These are phyloP conservation scores for Coenobita brevimanus DNA, from an alignment of 1,140 invertebrate species.

Conservation along the genomic window DNA sequence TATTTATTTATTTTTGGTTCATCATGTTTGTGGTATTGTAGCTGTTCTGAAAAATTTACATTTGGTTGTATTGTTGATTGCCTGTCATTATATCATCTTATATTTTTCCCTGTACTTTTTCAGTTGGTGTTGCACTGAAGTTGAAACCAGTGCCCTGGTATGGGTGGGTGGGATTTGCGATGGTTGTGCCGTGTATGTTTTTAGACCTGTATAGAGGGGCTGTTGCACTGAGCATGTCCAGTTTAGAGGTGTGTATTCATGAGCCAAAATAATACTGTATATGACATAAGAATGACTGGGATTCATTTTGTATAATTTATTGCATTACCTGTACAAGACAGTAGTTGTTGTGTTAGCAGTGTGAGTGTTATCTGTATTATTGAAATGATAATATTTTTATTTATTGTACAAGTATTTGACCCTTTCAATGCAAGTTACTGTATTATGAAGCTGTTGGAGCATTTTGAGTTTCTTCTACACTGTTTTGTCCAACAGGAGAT, in stretches of 20 bases:
- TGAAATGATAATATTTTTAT: neutral
- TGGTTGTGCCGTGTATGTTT: slow-evolving; percentile 25
- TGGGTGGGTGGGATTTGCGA: slow-evolving; percentile 31
- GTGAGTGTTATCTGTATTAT: neutral
- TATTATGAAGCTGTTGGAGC: too few relatives aligned
- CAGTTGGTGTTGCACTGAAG: slow-evolving; percentile 46
- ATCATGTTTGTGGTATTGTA: neutral
- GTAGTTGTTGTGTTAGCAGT: neutral
- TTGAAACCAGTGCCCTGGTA: slow-evolving; percentile 45
- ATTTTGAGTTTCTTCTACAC: too few relatives aligned
- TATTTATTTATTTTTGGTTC: neutral
- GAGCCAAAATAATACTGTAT: neutral
- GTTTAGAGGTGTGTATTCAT: slow-evolving; percentile 37
- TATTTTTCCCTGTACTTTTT: neutral
- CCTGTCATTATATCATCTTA: neutral
- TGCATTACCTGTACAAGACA: neutral
- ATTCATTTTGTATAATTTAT: neutral
- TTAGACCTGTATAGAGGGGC: slow-evolving; percentile 53
- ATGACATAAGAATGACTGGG: neutral
- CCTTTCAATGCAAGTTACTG: too few relatives aligned
- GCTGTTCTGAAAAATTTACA: neutral
- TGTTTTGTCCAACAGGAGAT: slow-evolving; percentile 25
- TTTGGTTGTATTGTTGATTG: neutral
- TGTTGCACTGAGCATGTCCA: slow-evolving; percentile 56
- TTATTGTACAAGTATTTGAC: neutral